phyloP scores from a whole-genome alignment of 1,140 invertebrate genomes.

The Spodoptera litura region DNA sequence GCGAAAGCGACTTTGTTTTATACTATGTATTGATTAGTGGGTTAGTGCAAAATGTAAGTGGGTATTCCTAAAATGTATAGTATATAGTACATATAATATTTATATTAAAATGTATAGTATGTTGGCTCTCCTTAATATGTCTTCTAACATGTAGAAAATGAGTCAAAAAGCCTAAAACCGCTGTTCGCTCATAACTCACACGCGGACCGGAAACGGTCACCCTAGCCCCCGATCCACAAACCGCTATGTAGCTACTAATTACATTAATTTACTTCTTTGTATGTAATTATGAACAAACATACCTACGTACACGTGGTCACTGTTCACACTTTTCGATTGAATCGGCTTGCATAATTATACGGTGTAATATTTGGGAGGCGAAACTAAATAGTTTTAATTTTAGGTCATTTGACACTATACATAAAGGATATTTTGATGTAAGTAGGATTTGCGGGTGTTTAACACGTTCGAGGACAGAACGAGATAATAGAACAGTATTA shows the following conservation, averaged over 20 bases:
- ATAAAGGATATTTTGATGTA: no score
- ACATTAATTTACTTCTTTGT: constrained; percentile 37
- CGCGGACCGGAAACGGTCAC: constrained; percentile 18
- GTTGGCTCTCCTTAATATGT: no score
- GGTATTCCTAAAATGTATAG: no score
- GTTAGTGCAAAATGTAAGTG: no score
- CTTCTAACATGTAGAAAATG: no score
- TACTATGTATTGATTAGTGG: no score
- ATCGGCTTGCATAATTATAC: background rate
- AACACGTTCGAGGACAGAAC: no score
- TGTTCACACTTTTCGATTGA: constrained; percentile 2
- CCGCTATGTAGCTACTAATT: constrained; percentile 20
- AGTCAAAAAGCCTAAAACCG: background rate
- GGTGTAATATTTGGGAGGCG: background rate
- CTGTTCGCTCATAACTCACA: background rate
- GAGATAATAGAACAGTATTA: no score
- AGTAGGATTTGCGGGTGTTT: no score
- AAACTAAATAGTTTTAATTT: background rate
- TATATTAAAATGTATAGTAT: no score
- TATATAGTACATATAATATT: no score
- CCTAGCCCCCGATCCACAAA: constrained; percentile 4
- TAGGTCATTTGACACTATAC: background rate
- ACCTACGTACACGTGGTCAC: background rate
- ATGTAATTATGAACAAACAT: constrained; percentile 16
- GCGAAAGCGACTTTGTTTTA: no score